Conservation (phyloP, 1,140 invertebrate genomes). For the Drosophila baimaii region DNA sequence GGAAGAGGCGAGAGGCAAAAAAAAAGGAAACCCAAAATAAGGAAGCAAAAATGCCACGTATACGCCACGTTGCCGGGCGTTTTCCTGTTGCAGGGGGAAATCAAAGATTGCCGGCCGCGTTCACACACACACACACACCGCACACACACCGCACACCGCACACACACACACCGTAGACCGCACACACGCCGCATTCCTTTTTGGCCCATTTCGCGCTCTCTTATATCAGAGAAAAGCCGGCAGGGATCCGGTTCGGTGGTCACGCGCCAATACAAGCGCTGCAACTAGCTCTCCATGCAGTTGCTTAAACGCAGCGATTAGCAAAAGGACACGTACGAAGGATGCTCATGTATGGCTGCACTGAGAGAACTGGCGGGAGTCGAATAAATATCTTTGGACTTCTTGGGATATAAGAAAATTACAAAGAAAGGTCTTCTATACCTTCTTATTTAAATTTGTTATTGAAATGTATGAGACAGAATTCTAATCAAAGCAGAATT, state of each 20-base stretch:
- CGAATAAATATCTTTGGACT: too few species aligned
- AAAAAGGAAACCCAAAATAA: neutral
- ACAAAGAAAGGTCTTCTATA: too few species aligned
- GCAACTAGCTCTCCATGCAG: slow-evolving; percentile 47
- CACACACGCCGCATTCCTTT: neutral
- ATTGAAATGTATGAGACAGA: too few species aligned
- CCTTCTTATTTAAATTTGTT: too few species aligned
- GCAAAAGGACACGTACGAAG: slow-evolving; percentile 70
- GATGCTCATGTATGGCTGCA: slow-evolving; percentile 25
- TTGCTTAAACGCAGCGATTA: slow-evolving; percentile 67
- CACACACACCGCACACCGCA: neutral
- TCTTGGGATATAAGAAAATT: too few species aligned
- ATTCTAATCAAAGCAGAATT: too few species aligned
- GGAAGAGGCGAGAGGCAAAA: neutral
- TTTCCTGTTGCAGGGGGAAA: slow-evolving; percentile 31
- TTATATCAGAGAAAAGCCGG: slow-evolving; percentile 32
- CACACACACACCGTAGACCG: neutral
- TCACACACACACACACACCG: slow-evolving; percentile 1
- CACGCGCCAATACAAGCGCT: slow-evolving; percentile 59
- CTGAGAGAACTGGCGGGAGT: slow-evolving; percentile 7
- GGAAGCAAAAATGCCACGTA: slow-evolving; percentile 35
- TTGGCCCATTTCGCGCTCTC: slow-evolving; percentile 3
- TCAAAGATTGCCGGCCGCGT: slow-evolving; percentile 49
- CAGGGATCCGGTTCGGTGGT: slow-evolving; percentile 37
- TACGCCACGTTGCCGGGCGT: slow-evolving; percentile 21